phyloP scores from a whole-genome alignment of 2,888 invertebrate genomes.

The Drosophila parthenogenetica region DNA sequence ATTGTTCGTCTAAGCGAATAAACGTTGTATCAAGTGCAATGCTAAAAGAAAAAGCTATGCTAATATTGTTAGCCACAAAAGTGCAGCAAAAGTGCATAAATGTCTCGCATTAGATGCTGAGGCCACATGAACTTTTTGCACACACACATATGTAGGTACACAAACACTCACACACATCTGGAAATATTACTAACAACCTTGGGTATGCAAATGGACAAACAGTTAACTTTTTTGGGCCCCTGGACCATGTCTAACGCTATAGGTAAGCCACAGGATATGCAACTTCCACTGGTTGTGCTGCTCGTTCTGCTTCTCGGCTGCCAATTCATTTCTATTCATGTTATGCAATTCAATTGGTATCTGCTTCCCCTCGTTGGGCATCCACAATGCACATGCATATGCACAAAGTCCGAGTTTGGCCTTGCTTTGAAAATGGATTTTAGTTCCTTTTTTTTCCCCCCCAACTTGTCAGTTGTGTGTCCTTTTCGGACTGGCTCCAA shows the following conservation, averaged over 20 bases:
- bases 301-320: constrained; percentile 31
- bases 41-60: constrained; percentile 34
- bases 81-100: constrained; percentile 64
- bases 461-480: constrained; percentile 29
- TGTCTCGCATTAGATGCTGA: constrained; percentile 63
- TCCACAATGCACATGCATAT: constrained; percentile 62
- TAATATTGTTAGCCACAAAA: constrained; percentile 30
- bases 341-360: constrained; percentile 82
- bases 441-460: constrained; percentile 6
- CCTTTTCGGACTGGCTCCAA: constrained; percentile 26
- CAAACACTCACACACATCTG: not conserved
- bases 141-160: constrained; percentile 7
- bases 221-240: constrained; percentile 53
- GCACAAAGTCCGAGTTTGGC: constrained; percentile 38
- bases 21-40: constrained; percentile 15
- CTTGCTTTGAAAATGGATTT: constrained; percentile 2
- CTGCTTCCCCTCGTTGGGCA: not conserved
- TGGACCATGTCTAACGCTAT: constrained; percentile 26
- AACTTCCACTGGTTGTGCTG: not conserved
- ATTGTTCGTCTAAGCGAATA: constrained; percentile 15
- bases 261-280: constrained; percentile 66
- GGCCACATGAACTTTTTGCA: constrained; percentile 52
- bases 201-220: constrained; percentile 52
- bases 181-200: constrained; percentile 16
- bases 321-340: constrained; percentile 82